Evolutionary conservation across 2,888 invertebrate genomes (phyloP).

Genomic region (Harpagoxenus sublaevis): DNA sequence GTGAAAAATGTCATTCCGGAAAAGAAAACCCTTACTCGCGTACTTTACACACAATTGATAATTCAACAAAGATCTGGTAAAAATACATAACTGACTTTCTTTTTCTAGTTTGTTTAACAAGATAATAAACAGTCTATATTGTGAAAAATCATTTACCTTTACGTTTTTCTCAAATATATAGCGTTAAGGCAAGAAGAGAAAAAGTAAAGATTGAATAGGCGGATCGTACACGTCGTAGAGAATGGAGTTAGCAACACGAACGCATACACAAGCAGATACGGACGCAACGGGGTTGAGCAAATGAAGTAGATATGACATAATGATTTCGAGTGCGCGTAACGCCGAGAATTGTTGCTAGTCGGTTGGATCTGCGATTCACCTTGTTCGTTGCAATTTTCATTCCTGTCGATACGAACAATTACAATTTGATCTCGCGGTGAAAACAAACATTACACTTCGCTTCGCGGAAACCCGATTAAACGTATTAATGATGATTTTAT

Average conservation of each 20-base stretch:
- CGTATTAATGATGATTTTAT: conserved; percentile 52
- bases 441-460: conserved; percentile 53
- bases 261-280: conserved; percentile 62
- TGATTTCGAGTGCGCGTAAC: conserved; percentile 74
- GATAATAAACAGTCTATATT: conserved; percentile 60
- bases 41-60: background rate
- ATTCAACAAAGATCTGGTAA: background rate
- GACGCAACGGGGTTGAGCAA: conserved; percentile 74
- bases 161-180: conserved; percentile 67
- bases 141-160: conserved; percentile 66
- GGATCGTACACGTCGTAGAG: conserved; percentile 66
- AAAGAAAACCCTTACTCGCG: background rate
- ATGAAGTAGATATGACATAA: conserved; percentile 78
- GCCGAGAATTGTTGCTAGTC: conserved; percentile 69
- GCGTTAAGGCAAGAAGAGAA: conserved; percentile 63
- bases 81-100: conserved; percentile 32
- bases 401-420: conserved; percentile 61
- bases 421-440: conserved; percentile 46
- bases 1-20: background rate
- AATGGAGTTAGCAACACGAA: conserved; percentile 71
- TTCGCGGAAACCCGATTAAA: conserved; percentile 49
- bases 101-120: conserved; percentile 63
- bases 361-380: conserved; percentile 53
- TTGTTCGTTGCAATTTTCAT: conserved; percentile 70
- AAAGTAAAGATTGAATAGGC: conserved; percentile 63